Evolutionary conservation across 1,140 invertebrate genomes (phyloP), one percentile per base, ranked within the genome.

Genomic region (Lepidurus packardi): DNA sequence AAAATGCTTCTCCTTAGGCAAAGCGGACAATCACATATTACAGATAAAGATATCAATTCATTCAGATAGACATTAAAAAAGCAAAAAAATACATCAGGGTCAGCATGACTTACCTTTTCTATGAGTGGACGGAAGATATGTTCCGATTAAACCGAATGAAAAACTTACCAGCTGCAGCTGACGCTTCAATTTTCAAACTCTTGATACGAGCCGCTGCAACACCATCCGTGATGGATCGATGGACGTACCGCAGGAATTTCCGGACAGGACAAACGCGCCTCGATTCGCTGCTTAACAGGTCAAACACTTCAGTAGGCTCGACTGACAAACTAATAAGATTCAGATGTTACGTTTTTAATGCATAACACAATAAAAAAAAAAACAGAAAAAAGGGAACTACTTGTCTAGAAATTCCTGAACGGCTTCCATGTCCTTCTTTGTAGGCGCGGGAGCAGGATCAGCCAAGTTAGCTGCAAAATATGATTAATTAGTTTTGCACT

Each of bases 151-250:
- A 47, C 10, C 45, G 10, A 16, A 47, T 11, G 10, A 47, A 47
- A 47, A 47, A 47, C 45, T 47, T 47, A 47, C 45, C 45, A 47
- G 45, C 45, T 47, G 45, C 45, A 47, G 45, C 45, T 47, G 45
- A 47, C 45, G 9, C 45, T 47, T 47, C 45, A 34, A 34, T 34
- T 34, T 34, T 34, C 4, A 34, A 34, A 34, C 34, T 34, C 34
- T 34, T 34, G 34, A 47, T 47, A 47, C 45, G 45, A 47, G 45
- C 45, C 45, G 45, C 45, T 47, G 45, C 45, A 47, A 47, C 45
- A 47, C 45, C 45, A 10, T 47, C 45, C 45, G 45, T 47, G 45
- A 47, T 47, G 45, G 45, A 47, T 47, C 45, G 45, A 47, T 47
- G 45, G 16, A 47, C 45, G 16, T 47, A 47, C 45, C 45, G 45